phyloP scores from a whole-genome alignment of 1,140 invertebrate genomes.

The Drosophila pandora region DNA sequence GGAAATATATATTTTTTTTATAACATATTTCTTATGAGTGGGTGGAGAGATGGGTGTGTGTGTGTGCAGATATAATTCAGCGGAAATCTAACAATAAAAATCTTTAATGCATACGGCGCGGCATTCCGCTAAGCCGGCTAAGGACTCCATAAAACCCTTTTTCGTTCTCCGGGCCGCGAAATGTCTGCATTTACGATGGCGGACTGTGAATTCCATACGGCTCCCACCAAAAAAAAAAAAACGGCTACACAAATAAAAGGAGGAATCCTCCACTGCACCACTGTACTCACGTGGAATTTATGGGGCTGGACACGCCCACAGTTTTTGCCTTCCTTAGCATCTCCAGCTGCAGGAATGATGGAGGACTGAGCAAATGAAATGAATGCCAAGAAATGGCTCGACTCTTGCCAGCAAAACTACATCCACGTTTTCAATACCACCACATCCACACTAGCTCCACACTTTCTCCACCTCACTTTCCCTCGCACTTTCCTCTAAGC shows the following conservation, averaged over 20 bases:
- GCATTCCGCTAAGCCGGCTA: constrained; percentile 37
- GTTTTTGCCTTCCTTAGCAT: constrained; percentile 41
- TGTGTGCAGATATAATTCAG: constrained; percentile 22
- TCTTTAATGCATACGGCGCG: constrained; percentile 71
- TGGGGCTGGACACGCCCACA: constrained; percentile 63
- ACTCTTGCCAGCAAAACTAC: constrained; percentile 9
- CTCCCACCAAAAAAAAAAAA: not conserved
- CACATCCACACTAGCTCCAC: not conserved
- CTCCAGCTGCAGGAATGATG: constrained; percentile 17
- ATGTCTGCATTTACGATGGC: constrained; percentile 50
- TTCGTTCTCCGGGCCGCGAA: constrained; percentile 25
- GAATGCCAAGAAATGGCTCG: constrained; percentile 51
- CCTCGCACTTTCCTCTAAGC: not conserved
- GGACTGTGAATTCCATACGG: not conserved
- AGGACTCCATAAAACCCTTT: constrained; percentile 60
- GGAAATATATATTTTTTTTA: constrained; percentile 14
- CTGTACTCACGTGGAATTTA: constrained; percentile 62
- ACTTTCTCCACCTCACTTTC: not conserved
- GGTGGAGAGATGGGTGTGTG: not conserved
- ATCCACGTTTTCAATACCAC: constrained; percentile 6
- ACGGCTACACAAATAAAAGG: no score
- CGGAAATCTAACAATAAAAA: constrained; percentile 72
- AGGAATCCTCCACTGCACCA: constrained; percentile 15
- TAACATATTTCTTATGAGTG: not conserved
- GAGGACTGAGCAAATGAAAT: constrained; percentile 58